Percentiles rank a stretch among this genome's conserved stretches.
phyloP scores from a whole-genome alignment of 1,140 invertebrate genomes.

The Spodoptera litura region DNA sequence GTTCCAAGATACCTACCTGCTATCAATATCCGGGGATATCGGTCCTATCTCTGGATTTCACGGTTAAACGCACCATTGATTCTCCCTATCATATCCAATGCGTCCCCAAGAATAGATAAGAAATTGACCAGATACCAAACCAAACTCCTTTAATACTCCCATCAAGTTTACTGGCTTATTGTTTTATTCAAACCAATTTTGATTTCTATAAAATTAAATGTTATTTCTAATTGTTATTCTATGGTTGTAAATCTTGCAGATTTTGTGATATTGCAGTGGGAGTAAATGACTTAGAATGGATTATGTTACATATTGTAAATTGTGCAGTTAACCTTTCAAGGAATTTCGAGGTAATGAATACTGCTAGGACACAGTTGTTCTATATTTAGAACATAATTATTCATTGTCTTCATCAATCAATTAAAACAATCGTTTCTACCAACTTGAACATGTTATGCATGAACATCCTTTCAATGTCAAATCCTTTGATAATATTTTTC shows the following conservation, averaged over 20 bases:
- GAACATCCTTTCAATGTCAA: slow-evolving; percentile 35
- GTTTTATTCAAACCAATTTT: slow-evolving; percentile 39
- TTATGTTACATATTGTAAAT: slow-evolving; percentile 23
- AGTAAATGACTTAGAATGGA: slow-evolving; percentile 18
- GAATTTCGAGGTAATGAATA: slow-evolving; percentile 5
- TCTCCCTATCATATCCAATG: slow-evolving; percentile 69
- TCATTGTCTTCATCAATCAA: slow-evolving; percentile 14
- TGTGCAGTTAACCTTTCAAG: neutral
- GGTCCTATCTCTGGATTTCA: slow-evolving; percentile 78
- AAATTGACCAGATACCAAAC: slow-evolving; percentile 74
- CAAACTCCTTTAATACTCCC: slow-evolving; percentile 62
- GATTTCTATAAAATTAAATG: slow-evolving; percentile 20
- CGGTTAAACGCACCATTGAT: slow-evolving; percentile 79
- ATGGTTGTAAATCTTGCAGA: neutral
- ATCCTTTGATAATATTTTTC: slow-evolving; percentile 31
- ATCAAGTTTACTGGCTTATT: slow-evolving; percentile 57
- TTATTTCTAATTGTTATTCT: slow-evolving; percentile 10
- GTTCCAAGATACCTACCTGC: slow-evolving; percentile 74
- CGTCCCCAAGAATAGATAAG: slow-evolving; percentile 74
- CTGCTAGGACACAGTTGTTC: slow-evolving; percentile 13
- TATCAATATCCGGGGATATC: slow-evolving; percentile 79
- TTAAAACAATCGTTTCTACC: slow-evolving; percentile 16
- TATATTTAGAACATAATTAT: neutral
- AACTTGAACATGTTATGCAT: slow-evolving; percentile 18
- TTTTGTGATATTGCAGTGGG: slow-evolving; percentile 3